A percentile compares a stretch with the other conserved stretches of the same genome.
Conservation (phyloP, 2,113 vertebrate species). For the Megaptera novaeangliae region DNA sequence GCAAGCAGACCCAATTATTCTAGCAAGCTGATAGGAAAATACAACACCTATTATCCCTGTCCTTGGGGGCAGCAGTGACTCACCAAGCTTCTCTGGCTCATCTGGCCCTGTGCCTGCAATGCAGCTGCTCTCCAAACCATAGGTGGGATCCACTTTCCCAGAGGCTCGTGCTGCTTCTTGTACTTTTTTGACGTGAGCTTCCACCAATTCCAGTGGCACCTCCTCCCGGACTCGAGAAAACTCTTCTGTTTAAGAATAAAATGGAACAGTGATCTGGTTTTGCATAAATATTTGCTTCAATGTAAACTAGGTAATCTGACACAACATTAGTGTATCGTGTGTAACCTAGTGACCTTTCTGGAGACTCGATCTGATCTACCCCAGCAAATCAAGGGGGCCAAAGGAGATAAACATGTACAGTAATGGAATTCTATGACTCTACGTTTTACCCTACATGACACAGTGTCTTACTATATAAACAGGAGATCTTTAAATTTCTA, state of each 20-base stretch:
- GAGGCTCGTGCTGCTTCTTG: constrained; percentile 93
- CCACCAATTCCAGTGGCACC: constrained; percentile 93
- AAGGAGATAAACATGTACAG: background rate
- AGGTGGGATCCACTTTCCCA: constrained; percentile 93
- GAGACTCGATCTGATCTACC: background rate
- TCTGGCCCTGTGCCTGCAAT: constrained; percentile 94
- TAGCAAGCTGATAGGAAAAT: background rate
- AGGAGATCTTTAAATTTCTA: background rate
- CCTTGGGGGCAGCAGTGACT: background rate
- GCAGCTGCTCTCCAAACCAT: constrained; percentile 94
- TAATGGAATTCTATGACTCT: background rate
- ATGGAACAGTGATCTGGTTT: background rate
- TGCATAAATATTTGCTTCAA: background rate
- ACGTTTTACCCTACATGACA: background rate
- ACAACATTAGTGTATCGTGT: background rate
- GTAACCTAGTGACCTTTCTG: background rate
- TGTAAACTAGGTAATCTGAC: background rate
- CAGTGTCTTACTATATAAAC: background rate
- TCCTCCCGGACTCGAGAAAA: constrained; percentile 97
- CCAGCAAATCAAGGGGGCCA: background rate
- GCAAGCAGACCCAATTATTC: background rate
- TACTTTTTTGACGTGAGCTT: constrained; percentile 97
- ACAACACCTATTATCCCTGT: background rate
- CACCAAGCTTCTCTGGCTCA: constrained; percentile 92
- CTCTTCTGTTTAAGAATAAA: constrained; percentile 87